Evolutionary conservation across 2,888 invertebrate genomes (phyloP), one percentile per base, ranked within the genome.

Genomic region (Amblyteles armatorius): DNA sequence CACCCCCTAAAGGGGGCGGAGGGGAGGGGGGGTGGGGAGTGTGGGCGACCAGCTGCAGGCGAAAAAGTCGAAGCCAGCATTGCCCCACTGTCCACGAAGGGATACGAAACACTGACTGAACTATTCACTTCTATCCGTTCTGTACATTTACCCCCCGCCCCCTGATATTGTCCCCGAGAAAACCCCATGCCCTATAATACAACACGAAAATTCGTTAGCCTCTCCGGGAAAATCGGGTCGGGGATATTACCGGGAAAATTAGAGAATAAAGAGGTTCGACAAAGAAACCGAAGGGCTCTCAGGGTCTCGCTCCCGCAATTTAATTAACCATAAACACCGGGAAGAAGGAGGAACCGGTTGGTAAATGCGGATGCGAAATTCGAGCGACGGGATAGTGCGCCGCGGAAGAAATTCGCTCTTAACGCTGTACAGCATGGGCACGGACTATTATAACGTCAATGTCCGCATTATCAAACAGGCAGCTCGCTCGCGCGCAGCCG

Each of bases 261-360:
- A 50, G 33, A 69, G 60, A 63, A 69, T 16, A 50, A 22, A 68
- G 67, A 36, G 76, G 48, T 36, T 13, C 13, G 19, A 65, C 26
- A 3, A 68, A 73, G 67, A 57, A 48, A 44, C 19, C 22, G 48
- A 22, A 50, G 26, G 13, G n/a, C 4, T 19, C 48, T 16, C 0
- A 26, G 65, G 71, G 33, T 71, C 71, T 71, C 44, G 13, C 44
- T 40, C 40, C 40, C 67, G 69, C 44, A 26, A 74, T 84, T 84
- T 71, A 79, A 84, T 84, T 73, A 84, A 52, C 84, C 48, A 78
- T 73, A 77, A 82, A 84, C 68, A 84, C 60, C 60, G 69, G 50
- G 40, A 80, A 57, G 26, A 6, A 26, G 55, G 26, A 33, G 50
- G 16, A 78, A 63, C 11, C 48, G 63, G 60, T 48, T 16, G 44